Percentiles rank a stretch among this genome's conserved stretches.
Evolutionary conservation across 2,797 vertebrate genomes (phyloP).

Genomic region (Synaphobranchus kaupii): DNA sequence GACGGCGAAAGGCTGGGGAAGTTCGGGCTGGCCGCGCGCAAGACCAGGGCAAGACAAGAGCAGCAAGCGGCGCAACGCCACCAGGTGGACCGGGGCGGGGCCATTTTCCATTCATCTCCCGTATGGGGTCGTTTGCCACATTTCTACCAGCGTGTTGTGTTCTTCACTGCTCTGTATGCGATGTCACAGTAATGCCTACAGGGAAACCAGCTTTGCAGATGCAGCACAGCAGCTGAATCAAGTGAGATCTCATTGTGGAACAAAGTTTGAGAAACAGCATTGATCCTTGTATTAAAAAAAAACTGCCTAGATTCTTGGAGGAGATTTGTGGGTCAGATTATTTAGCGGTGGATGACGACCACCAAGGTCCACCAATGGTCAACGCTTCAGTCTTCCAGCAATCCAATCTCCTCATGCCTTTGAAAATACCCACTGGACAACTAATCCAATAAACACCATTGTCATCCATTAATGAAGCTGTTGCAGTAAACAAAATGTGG

Average conservation of each 20-base stretch:
- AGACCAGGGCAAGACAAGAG: not conserved
- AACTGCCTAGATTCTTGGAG: not conserved
- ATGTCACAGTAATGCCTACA: not conserved
- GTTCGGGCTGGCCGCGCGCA: not conserved
- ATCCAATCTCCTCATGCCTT: not conserved
- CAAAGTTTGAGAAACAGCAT: not conserved
- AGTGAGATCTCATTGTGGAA: not conserved
- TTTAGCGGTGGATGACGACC: not conserved
- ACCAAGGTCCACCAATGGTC: not conserved
- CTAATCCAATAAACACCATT: not conserved
- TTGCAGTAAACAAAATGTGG: not conserved
- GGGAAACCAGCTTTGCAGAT: not conserved
- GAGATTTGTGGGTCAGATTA: not conserved
- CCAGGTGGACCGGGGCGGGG: not conserved
- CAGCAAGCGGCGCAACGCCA: not conserved
- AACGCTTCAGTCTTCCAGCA: not conserved
- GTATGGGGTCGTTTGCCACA: not conserved
- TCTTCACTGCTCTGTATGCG: too few species aligned
- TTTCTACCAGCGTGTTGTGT: not conserved
- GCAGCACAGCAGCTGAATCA: not conserved
- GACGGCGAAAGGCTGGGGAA: not conserved
- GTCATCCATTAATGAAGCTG: not conserved
- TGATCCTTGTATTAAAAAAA: not conserved
- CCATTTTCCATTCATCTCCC: not conserved
- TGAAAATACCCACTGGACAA: not conserved